Evolutionary conservation across 1,140 invertebrate genomes (phyloP), one percentile per base, ranked within the genome.

Genomic region (Goniozus legneri): DNA sequence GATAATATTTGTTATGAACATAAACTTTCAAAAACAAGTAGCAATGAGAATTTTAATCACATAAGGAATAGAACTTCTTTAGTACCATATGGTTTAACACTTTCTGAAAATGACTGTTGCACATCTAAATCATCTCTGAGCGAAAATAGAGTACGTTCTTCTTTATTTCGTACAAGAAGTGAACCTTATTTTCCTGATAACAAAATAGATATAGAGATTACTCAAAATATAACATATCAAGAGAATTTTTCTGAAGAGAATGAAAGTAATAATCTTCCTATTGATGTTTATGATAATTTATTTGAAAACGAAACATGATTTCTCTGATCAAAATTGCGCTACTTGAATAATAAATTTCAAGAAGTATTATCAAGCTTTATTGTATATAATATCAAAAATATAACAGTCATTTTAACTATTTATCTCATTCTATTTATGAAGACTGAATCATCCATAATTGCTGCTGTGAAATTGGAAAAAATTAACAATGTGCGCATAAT

Each of bases 181-280:
- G 68, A 73, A 27, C 65, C 69, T 14, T 59, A 69, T 30, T 56
- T 70, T 52, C 35, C 61, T 30, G 66, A 69, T 18, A 58, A 60
- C 32, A 62, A 63, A 15, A 57, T 72, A 33, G 68, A 66, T 22
- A 58, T 72, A 22, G 69, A 73, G 36, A 60, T 73, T 15, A 73
- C 69, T 32, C 65, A 71, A 34, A 73, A 73, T 34, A 58, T 72
- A 10, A 69, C 60, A 38, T 73, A 64, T 42, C 68, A 69, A 40
- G 64, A 69, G 45, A 65, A 48, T 32, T 65, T 62, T 31, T 48
- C 46, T 30, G 65, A 65, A 18, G 58, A 61, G 32, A 66, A 61
- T 18, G 62, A 64, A 48, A 60, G 61, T 36, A 60, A 45, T 44
- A 63, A 66, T 50, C 61, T 59, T 38, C 58, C 60, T 8, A 44